Conservation (phyloP, 2,888 invertebrate genomes). For the Scaeva pyrastri region DNA sequence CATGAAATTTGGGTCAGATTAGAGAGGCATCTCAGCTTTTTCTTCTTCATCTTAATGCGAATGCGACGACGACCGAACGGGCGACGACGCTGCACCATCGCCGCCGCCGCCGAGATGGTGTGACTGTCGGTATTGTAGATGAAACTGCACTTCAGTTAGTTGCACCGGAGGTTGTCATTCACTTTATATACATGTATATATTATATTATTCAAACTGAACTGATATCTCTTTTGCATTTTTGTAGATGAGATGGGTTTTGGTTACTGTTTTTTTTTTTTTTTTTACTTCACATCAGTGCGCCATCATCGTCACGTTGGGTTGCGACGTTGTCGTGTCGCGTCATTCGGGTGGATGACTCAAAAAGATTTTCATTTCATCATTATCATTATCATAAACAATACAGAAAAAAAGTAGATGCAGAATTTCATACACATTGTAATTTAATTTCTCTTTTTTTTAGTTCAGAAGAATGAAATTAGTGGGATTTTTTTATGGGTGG, state of each 20-base stretch:
- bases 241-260: conserved; percentile 18
- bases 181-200: conserved; percentile 4
- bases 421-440: background rate
- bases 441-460: conserved; percentile 20
- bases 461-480: background rate
- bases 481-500: background rate
- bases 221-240: conserved; percentile 67
- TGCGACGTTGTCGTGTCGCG: background rate
- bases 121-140: conserved; percentile 9
- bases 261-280: conserved; percentile 47
- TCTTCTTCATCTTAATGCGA: conserved; percentile 27
- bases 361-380: conserved; percentile 66
- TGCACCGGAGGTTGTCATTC: conserved; percentile 51
- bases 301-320: background rate
- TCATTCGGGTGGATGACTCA: background rate
- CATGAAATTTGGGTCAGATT: conserved; percentile 72
- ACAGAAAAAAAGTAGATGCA: conserved; percentile 9
- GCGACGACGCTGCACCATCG: no score
- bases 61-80: background rate
- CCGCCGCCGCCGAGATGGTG: background rate
- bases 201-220: conserved; percentile 37
- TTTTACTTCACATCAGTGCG: conserved; percentile 7
- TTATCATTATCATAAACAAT: conserved; percentile 44
- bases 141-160: conserved; percentile 6
- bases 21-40: conserved; percentile 70